Percentiles rank a stretch among this genome's conserved stretches.
These are phyloP conservation scores for Phymorhynchus buccinoides DNA, from an alignment of 1,140 invertebrate genomes.

Conservation along the genomic window DNA sequence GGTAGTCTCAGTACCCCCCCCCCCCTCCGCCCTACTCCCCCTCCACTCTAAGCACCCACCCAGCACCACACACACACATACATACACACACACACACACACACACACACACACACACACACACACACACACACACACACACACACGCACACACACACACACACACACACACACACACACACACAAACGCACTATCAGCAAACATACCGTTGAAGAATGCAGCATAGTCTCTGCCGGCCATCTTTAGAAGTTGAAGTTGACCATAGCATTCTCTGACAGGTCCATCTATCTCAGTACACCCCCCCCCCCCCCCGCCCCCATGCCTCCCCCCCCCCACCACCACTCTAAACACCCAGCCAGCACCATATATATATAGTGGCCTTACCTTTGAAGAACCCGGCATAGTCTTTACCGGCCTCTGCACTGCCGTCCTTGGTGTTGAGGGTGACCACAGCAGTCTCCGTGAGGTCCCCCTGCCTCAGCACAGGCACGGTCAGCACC, in stretches of 20 bases:
- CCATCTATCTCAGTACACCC: too few species aligned
- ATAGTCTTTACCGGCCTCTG: constrained; percentile 73
- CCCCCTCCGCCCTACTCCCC: too few species aligned
- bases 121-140: constrained; percentile 9
- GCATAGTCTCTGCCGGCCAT: too few species aligned
- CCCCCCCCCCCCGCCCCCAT: neutral
- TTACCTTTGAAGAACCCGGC: constrained; percentile 71
- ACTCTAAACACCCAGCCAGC: neutral
- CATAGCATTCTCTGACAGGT: too few species aligned
- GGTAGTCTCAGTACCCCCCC: too few species aligned
- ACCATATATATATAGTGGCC: neutral
- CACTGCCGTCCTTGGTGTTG: constrained; percentile 74
- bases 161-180: neutral
- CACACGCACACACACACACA: constrained; percentile 1
- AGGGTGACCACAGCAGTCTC: constrained; percentile 70
- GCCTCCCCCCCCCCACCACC: neutral
- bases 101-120: neutral
- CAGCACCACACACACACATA: constrained; percentile 17
- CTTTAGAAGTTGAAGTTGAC: too few species aligned
- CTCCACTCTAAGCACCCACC: too few species aligned
- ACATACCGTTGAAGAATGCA: neutral
- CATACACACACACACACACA: neutral
- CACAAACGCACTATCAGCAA: neutral
- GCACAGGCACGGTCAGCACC: constrained; percentile 66
- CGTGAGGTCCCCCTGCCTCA: constrained; percentile 72